Conservation (phyloP, 2,113 vertebrate species). For the Xiphophorus hellerii region DNA sequence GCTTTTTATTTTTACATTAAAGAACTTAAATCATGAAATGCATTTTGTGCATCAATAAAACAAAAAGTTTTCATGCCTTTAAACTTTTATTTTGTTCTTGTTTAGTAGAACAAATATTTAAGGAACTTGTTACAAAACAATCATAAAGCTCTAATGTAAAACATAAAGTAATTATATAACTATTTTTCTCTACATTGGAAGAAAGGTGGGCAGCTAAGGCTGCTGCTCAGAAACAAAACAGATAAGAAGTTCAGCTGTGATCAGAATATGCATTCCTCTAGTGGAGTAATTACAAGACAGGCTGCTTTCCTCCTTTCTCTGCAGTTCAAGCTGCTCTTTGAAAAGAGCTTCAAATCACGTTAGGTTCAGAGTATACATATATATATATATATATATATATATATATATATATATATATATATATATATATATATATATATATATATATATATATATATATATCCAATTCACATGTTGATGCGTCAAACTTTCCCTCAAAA, state of each 20-base stretch:
- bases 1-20: neutral
- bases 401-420: neutral
- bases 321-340: conserved; percentile 27
- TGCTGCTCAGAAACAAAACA: conserved; percentile 26
- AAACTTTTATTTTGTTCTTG: neutral
- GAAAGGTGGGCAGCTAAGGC: conserved; percentile 23
- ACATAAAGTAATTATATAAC: conserved; percentile 39
- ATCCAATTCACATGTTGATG: neutral
- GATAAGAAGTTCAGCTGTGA: conserved; percentile 49
- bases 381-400: neutral
- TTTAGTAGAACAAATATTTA: neutral
- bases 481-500: conserved; percentile 8
- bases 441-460: neutral
- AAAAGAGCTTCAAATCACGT: conserved; percentile 23
- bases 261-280: conserved; percentile 58
- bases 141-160: conserved; percentile 28
- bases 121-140: conserved; percentile 21
- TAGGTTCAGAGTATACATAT: neutral
- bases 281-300: conserved; percentile 44
- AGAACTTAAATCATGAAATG: neutral
- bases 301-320: conserved; percentile 15
- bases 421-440: neutral
- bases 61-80: neutral
- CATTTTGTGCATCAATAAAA: neutral
- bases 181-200: conserved; percentile 26